Evolutionary conservation across 2,888 invertebrate species (phyloP).

Genomic region (Troides helena): DNA sequence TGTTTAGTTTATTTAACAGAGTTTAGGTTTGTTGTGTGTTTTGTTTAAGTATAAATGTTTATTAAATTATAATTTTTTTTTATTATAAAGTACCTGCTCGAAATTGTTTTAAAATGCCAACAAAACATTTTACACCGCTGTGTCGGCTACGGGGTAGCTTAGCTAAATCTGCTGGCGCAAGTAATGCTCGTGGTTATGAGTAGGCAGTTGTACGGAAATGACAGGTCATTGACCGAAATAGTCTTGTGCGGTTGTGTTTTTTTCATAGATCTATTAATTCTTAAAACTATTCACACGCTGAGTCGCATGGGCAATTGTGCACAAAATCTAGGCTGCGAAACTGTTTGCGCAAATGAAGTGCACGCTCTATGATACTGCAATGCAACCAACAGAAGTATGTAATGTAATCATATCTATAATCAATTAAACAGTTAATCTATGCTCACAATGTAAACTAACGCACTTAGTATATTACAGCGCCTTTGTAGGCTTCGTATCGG

Average conservation of each 20-base stretch:
- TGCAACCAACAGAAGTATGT: constrained; percentile 4
- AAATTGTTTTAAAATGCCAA: not conserved
- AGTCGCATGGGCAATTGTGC: constrained; percentile 14
- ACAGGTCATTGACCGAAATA: constrained; percentile 21
- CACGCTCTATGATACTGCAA: constrained; percentile 8
- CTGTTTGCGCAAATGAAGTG: constrained; percentile 18
- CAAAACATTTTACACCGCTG: not conserved
- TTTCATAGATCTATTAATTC: not conserved
- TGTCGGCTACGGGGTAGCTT: not conserved
- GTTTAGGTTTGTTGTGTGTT: too few species aligned
- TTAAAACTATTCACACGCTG: constrained; percentile 23
- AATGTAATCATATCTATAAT: not conserved
- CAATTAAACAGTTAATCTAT: too few species aligned
- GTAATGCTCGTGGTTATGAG: constrained; percentile 11
- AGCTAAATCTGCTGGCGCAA: constrained; percentile 15
- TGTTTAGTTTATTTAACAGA: too few species aligned
- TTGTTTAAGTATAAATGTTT: too few species aligned
- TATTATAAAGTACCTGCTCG: too few species aligned
- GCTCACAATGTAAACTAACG: too few species aligned
- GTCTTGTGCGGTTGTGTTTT: constrained; percentile 7
- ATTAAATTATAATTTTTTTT: too few species aligned
- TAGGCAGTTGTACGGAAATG: constrained; percentile 20
- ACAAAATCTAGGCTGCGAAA: constrained; percentile 20
- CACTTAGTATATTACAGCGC: too few species aligned
- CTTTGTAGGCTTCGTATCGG: too few species aligned